These are phyloP conservation scores for Eilema depressum DNA, from an alignment of 2,888 invertebrate genomes.

Conservation along the genomic window DNA sequence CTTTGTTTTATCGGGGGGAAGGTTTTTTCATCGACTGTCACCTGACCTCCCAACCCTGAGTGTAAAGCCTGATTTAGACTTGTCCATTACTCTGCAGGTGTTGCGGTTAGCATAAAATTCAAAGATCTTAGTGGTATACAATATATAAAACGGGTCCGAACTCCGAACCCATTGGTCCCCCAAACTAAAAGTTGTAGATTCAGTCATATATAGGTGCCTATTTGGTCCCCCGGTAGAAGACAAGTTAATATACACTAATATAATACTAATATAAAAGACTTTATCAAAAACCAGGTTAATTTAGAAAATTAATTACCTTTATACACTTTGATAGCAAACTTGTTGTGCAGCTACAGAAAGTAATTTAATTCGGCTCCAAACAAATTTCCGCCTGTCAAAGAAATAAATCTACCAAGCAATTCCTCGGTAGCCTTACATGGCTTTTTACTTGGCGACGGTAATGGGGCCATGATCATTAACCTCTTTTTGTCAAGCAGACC, in stretches of 20 bases:
- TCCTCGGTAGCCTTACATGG: neutral
- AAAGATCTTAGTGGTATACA: too few species aligned
- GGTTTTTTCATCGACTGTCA: neutral
- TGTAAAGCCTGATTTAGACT: too few species aligned
- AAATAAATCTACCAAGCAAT: neutral
- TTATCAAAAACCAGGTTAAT: neutral
- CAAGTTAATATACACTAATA: neutral
- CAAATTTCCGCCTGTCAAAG: constrained; percentile 2
- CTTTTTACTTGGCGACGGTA: neutral
- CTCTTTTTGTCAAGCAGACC: neutral
- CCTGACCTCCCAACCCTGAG: neutral
- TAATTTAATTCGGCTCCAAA: neutral
- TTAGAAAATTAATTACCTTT: constrained; percentile 1
- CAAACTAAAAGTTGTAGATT: too few species aligned
- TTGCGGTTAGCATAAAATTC: too few species aligned
- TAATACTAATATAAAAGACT: neutral
- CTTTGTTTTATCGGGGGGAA: too few species aligned
- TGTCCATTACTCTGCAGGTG: too few species aligned
- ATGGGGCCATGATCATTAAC: constrained; percentile 1
- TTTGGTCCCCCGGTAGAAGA: neutral
- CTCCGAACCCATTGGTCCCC: too few species aligned
- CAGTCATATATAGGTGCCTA: too few species aligned
- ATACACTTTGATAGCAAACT: neutral
- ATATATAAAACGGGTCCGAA: too few species aligned
- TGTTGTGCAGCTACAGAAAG: neutral